Evolutionary conservation across 2,888 invertebrate genomes (phyloP), one percentile per base, ranked within the genome.

Genomic region (Drosophila testacea): DNA sequence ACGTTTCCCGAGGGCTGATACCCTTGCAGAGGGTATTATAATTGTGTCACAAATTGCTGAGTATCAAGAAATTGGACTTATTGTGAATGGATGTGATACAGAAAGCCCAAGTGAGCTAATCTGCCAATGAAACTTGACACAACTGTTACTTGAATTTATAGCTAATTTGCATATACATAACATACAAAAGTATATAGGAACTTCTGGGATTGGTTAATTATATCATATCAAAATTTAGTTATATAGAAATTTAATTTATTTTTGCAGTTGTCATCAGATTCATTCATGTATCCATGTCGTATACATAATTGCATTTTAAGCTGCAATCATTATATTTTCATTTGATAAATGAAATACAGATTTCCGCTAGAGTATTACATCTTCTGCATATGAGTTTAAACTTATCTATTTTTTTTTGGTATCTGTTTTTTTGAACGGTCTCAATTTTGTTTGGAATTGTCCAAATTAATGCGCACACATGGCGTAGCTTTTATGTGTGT

Each of bases 401-500:
- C 32, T 32, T 32, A n/a, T n/a, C n/a, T n/a, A n/a, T n/a, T 6
- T 32, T 39, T 48, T 27, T 47, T 46, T 66, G 41, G 3, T 38
- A 44, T 66, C 34, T 36, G 22, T 46, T 34, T 47, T 47, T 56
- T 61, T 39, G 36, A 62, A 52, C 39, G 47, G 11, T 59, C 41
- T 71, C 44, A 64, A 69, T 60, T 61, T 68, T 52, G 59, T 72
- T 72, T 69, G 56, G 56, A 68, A 64, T 57, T 60, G 63, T 69
- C 51, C 51, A 61, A 72, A 72, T 72, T 72, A 69, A 69, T 69
- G 72, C 72, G 64, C 72, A 72, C 72, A 72, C 72, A 72, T 72
- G 72, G 72, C 64, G 38, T 0, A 4, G 52, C 32, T 42, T 42
- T 66, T 59, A 60, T 51, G 27, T 51, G 34, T 52, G 30, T 32